A percentile compares a stretch with the other conserved stretches of the same genome.
These are phyloP conservation scores for Sebastes melanostomus DNA, from an alignment of 2,797 vertebrate genomes.

Conservation along the genomic window DNA sequence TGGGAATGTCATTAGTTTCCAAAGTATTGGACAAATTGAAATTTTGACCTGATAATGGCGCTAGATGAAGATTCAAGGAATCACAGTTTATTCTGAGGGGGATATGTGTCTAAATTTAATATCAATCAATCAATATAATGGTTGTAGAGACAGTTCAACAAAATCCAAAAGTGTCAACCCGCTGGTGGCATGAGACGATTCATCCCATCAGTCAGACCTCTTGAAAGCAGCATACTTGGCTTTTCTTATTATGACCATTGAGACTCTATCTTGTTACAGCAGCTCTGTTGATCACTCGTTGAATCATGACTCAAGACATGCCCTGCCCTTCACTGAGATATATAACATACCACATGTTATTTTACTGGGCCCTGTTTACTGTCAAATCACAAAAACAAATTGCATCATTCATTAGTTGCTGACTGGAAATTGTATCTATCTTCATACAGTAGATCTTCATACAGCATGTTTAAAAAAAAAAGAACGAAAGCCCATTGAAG, in stretches of 20 bases:
- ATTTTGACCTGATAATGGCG: neutral
- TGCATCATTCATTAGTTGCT: constrained; percentile 47
- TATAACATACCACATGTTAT: neutral
- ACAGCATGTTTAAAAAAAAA: neutral
- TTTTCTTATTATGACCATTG: neutral
- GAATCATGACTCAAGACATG: neutral
- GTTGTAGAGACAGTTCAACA: accelerated
- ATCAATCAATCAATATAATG: no score
- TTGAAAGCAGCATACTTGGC: neutral
- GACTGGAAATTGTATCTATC: constrained; percentile 41
- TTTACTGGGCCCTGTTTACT: neutral
- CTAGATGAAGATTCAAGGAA: neutral
- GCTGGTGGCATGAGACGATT: no score
- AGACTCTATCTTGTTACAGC: neutral
- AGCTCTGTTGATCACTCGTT: neutral
- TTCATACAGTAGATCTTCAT: constrained; percentile 15
- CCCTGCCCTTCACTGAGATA: neutral
- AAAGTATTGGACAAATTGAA: no score
- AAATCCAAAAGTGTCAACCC: no score
- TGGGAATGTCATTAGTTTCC: neutral
- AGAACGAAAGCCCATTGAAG: constrained; percentile 46
- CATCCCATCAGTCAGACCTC: neutral
- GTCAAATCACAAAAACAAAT: constrained; percentile 2
- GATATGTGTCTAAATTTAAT: no score
- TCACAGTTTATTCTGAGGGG: neutral